A percentile compares a stretch with the other conserved stretches of the same genome.
Evolutionary conservation across 2,888 invertebrate genomes (phyloP).

Genomic region (Molanna angustata): DNA sequence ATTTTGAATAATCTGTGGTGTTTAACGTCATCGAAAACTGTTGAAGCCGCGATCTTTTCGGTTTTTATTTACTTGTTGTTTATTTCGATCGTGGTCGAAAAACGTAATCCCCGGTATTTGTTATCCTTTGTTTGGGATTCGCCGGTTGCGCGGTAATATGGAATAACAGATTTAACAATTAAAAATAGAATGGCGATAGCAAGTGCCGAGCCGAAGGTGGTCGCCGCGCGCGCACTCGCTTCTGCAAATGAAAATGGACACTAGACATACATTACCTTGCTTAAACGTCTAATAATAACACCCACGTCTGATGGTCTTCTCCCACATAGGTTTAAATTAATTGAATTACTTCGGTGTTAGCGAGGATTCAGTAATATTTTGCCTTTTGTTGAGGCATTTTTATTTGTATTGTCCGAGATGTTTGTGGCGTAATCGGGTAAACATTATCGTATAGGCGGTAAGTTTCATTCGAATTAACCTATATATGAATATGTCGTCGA

Average conservation of each 20-base stretch:
- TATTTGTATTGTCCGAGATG: no score
- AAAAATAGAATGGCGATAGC: constrained; percentile 16
- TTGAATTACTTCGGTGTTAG: constrained; percentile 19
- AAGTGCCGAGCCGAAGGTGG: constrained; percentile 13
- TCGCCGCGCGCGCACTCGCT: constrained; percentile 22
- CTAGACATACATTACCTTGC: constrained; percentile 18
- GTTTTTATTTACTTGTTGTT: no score
- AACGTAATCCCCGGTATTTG: no score
- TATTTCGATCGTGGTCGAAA: no score
- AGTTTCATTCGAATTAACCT: constrained; percentile 11
- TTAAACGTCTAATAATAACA: constrained; percentile 15
- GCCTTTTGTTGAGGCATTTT: no score
- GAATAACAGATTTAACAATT: constrained; percentile 8
- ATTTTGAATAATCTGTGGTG: constrained; percentile 18
- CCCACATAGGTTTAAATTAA: constrained; percentile 22
- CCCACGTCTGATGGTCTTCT: constrained; percentile 15
- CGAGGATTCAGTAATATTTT: constrained; percentile 10
- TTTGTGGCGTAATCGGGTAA: no score
- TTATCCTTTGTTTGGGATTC: no score
- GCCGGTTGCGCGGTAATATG: no score
- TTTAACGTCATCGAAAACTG: constrained; percentile 24
- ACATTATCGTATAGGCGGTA: constrained; percentile 16
- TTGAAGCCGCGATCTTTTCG: constrained; percentile 2
- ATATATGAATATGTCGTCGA: no score
- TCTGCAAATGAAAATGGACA: constrained; percentile 14